These are phyloP conservation scores for Pristionchus fissidentatus DNA, from an alignment of 2,888 invertebrate species.

Conservation along the genomic window DNA sequence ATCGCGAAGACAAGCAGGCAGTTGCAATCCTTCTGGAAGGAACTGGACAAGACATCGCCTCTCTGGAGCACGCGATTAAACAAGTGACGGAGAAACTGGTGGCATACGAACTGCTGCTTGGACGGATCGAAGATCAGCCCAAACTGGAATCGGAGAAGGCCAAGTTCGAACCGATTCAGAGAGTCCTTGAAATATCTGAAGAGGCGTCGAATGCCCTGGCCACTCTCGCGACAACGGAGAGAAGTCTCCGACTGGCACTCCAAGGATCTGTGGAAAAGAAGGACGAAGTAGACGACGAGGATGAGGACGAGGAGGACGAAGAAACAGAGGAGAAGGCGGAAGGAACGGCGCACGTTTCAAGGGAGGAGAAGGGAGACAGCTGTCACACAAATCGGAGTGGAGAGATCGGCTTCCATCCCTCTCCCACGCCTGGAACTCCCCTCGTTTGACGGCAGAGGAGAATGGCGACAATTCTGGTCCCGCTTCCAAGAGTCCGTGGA, in stretches of 20 bases:
- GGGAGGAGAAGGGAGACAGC: background rate
- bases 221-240: background rate
- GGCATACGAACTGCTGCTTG: background rate
- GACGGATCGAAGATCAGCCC: background rate
- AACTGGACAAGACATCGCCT: background rate
- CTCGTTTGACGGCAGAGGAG: background rate
- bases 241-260: background rate
- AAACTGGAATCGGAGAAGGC: background rate
- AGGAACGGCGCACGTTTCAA: background rate
- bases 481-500: background rate
- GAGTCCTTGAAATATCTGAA: no score
- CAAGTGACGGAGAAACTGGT: background rate
- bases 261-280: background rate
- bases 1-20: background rate
- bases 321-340: background rate
- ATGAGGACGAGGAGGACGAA: background rate
- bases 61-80: background rate
- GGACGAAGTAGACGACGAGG: background rate
- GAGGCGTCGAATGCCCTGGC: background rate
- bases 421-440: background rate
- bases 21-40: background rate
- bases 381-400: background rate
- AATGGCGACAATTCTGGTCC: conserved; percentile 5
- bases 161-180: background rate
- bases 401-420: background rate